Evolutionary conservation across 2,888 invertebrate genomes (phyloP), one percentile per base, ranked within the genome.

Genomic region (Lithodes maja): DNA sequence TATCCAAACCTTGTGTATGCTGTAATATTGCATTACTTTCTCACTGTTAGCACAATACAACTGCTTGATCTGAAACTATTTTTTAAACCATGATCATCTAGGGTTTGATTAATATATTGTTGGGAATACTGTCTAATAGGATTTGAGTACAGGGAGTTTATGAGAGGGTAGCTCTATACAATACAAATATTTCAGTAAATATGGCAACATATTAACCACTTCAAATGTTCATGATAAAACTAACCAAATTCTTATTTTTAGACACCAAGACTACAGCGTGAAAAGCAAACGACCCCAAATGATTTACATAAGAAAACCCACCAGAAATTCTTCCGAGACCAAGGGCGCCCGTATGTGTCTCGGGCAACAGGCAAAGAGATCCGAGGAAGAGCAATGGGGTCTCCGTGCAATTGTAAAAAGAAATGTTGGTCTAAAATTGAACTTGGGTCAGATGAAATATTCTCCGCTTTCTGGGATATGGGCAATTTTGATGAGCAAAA

Each of bases 401-500:
- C 81, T 17, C 89, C 89, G 1, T 89, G 89, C 53, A 89, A 89
- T 50, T 89, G 89, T 50, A 85, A 86, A 52, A 86, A 86, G 83
- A 89, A 86, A 55, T 89, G 89, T 61, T 89, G 85, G 85, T 88
- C 88, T 49, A 88, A 88, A 85, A 83, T 86, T 78, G 89, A 89
- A 82, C 75, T 68, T 69, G 89, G 89, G 7, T 78, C 86, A 7
- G 54, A 75, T 68, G 89, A 89, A 83, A 89, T 89, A 49, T 89
- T 89, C 69, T 86, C 86, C 53, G 85, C 85, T 3, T 89, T 89
- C 77, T 89, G 89, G 89, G 86, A 89, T 79, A 89, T 89, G 85
- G 89, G 89, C 33, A 86, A 89, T 50, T 89, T 89, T 69, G 89
- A 89, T 71, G 89, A 89, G 17, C 89, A 89, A 78, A 89, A 89